These are phyloP conservation scores for Leucozona laternaria DNA, from an alignment of 2,888 invertebrate genomes.

Conservation along the genomic window DNA sequence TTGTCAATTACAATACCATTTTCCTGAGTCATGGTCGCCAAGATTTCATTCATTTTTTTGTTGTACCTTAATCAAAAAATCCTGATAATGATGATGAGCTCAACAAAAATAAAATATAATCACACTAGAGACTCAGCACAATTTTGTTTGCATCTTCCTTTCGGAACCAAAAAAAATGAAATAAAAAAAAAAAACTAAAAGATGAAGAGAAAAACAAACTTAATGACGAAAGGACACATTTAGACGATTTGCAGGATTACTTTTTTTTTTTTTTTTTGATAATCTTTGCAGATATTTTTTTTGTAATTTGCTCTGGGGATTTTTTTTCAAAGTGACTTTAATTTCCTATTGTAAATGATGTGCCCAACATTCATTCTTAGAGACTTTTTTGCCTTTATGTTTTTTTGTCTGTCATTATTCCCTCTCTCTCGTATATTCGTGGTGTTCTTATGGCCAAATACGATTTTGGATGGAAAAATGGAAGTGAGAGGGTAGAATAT, in stretches of 20 bases:
- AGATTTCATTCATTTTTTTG: background rate
- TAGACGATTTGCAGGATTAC: slow-evolving; percentile 27
- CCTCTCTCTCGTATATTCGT: background rate
- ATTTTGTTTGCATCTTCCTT: background rate
- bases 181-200: background rate
- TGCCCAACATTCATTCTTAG: slow-evolving; percentile 27
- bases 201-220: background rate
- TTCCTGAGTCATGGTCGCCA: slow-evolving; percentile 19
- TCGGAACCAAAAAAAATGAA: background rate
- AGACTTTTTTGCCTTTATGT: slow-evolving; percentile 20
- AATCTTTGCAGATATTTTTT: background rate
- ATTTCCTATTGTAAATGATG: slow-evolving; percentile 64
- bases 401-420: background rate
- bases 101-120: slow-evolving; percentile 48
- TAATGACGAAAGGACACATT: slow-evolving; percentile 57
- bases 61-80: slow-evolving; percentile 33
- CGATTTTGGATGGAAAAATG: background rate
- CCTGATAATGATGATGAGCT: slow-evolving; percentile 50
- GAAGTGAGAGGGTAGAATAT: slow-evolving; percentile 3
- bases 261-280: background rate
- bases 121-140: slow-evolving; percentile 41
- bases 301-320: slow-evolving; percentile 63
- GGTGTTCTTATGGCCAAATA: slow-evolving; percentile 3
- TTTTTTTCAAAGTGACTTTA: slow-evolving; percentile 59
- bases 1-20: slow-evolving; percentile 47